Percentiles rank a stretch among this genome's conserved stretches.
These are phyloP conservation scores for Barbus barbus DNA, from an alignment of 2,113 vertebrate genomes.

Conservation along the genomic window DNA sequence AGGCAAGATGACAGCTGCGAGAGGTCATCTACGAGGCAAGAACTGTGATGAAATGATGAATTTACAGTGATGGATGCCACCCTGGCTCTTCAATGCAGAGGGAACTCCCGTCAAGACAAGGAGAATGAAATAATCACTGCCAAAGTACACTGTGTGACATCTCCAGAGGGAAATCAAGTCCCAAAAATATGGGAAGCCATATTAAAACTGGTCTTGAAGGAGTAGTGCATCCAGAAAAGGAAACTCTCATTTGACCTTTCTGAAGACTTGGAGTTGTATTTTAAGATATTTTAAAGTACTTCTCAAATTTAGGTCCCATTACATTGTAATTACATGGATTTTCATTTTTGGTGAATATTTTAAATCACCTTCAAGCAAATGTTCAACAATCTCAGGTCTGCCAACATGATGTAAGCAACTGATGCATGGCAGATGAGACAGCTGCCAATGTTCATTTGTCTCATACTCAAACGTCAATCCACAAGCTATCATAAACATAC, in stretches of 20 bases:
- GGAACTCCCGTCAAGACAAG: not conserved
- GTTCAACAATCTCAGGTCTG: not conserved
- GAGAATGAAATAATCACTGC: conserved; percentile 6
- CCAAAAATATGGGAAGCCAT: not conserved
- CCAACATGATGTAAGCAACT: conserved; percentile 3
- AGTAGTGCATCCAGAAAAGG: not conserved
- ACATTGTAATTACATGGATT: no score
- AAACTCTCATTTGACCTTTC: not conserved
- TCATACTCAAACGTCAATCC: not conserved
- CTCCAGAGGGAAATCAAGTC: not conserved
- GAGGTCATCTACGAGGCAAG: conserved; percentile 71
- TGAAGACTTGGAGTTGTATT: not conserved
- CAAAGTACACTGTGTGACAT: not conserved
- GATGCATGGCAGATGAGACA: conserved; percentile 6
- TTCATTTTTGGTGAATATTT: not conserved
- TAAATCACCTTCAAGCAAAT: not conserved
- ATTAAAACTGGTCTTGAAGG: not conserved
- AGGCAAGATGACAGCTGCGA: conserved; percentile 49
- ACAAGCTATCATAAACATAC: not conserved
- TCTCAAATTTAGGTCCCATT: no score
- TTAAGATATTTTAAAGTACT: not conserved
- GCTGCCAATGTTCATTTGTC: not conserved
- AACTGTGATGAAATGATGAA: conserved; percentile 62
- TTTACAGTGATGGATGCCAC: conserved; percentile 64
- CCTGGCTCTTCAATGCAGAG: conserved; percentile 69